Base-by-base conservation (phyloP, 2,113 vertebrate genomes). In the Plectropomus leopardus region DNA sequence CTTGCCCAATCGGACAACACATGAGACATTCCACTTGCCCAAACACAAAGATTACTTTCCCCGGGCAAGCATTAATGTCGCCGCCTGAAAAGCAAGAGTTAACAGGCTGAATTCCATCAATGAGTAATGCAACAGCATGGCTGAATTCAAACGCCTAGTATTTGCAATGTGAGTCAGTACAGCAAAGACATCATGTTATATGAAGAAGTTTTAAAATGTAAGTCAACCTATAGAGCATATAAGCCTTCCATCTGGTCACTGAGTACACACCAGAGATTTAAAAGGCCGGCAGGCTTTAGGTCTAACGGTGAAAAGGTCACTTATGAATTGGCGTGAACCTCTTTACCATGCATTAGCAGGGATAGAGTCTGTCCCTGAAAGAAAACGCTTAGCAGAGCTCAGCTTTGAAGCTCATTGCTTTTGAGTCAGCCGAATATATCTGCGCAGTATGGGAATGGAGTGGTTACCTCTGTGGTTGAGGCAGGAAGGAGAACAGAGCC, bases 301-400 rank as follows among this genome's bases (percentile, higher is more conserved):
- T 34, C 67, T 58, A 64, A 59, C 7, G 14, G 63, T 66, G 54
- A 65, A 79, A 85, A 85, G 84, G 89, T 87, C 88, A 83, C 78
- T 84, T 67, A 66, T 44, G 89, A 88, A 82, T 66, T 72, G 78
- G 59, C 28, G 30, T 55, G 65, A 60, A 75, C 21, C 87, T 87
- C 81, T 91, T 92, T 80, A 85, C 67, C 82, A 76, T 86, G 80
- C 83, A 84, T 87, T 84, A 85, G 86, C 28, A 23, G 65, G 76
- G 58, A 75, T 36, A 76, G 78, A 87, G 67, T 82, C 42, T 53
- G 64, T 21, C 48, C 72, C 51, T 42, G 70, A 72, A 74, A 54
- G 76, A 81, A 40, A 89, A 75, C 71, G 51, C 80, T 87, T 83
- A 82, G 75, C 50, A 21, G 45, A 70, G 69, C 32, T n/a, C 21